Evolutionary conservation across 2,888 invertebrate species (phyloP).

Genomic region (Leucozona laternaria): DNA sequence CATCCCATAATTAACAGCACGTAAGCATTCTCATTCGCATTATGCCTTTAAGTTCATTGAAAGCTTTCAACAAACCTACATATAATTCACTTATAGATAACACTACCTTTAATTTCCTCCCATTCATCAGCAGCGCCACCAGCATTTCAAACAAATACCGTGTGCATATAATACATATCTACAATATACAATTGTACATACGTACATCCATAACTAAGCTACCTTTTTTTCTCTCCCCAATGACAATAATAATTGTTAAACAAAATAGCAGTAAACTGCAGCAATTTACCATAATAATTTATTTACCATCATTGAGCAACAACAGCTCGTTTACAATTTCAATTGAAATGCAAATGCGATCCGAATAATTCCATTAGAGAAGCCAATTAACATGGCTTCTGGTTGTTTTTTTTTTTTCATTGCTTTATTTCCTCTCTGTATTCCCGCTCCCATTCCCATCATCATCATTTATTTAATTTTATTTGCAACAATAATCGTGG

Average conservation of each 20-base stretch:
- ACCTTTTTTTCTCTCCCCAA: conserved; percentile 6
- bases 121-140: conserved; percentile 47
- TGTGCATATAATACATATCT: too few relatives aligned
- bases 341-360: conserved; percentile 76
- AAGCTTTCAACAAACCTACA: conserved; percentile 7
- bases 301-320: conserved; percentile 72
- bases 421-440: conserved; percentile 11
- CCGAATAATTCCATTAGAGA: conserved; percentile 74
- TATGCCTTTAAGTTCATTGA: conserved; percentile 6
- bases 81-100: not conserved
- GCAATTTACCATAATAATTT: conserved; percentile 73
- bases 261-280: conserved; percentile 68
- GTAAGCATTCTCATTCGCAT: not conserved
- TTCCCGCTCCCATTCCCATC: not conserved
- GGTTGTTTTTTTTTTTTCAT: conserved; percentile 41
- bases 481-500: conserved; percentile 47
- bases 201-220: conserved; percentile 29
- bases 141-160: conserved; percentile 17
- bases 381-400: conserved; percentile 73
- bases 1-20: not conserved
- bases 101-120: not conserved
- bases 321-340: conserved; percentile 74
- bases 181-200: not conserved
- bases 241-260: conserved; percentile 49
- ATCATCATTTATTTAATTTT: conserved; percentile 22